Conservation (phyloP, 2,797 vertebrate species). For the Melanotaenia trifasciata region DNA sequence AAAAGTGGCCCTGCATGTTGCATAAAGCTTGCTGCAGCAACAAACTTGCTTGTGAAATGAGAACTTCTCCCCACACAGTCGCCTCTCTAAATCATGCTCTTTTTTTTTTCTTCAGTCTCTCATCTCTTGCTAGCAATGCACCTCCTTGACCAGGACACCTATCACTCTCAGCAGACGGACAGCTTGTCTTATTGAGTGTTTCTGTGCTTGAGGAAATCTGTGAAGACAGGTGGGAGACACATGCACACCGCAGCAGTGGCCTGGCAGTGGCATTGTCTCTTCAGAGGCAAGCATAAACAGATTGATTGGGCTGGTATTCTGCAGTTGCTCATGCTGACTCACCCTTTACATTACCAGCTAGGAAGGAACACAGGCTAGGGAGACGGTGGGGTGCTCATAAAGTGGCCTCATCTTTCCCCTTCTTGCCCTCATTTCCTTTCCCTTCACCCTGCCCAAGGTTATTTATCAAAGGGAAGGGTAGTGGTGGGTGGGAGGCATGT, state of each 20-base stretch:
- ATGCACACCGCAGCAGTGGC: slow-evolving; percentile 33
- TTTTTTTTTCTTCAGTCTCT: slow-evolving; percentile 8
- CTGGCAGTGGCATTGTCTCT: slow-evolving; percentile 55
- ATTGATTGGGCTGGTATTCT: slow-evolving; percentile 63
- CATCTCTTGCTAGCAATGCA: slow-evolving; percentile 10
- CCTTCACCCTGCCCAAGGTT: slow-evolving; percentile 62
- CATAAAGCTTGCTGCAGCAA: slow-evolving; percentile 34
- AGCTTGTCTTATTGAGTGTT: slow-evolving; percentile 23
- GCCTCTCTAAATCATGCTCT: slow-evolving; percentile 3
- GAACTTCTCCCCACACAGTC: slow-evolving; percentile 10
- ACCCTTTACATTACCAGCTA: slow-evolving; percentile 62
- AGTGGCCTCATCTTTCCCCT: slow-evolving; percentile 30
- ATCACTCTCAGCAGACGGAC: slow-evolving; percentile 51
- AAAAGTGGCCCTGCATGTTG: slow-evolving; percentile 15
- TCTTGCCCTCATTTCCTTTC: slow-evolving; percentile 26
- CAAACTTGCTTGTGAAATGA: slow-evolving; percentile 12
- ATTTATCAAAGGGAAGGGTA: slow-evolving; percentile 36
- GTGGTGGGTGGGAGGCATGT: slow-evolving; percentile 24
- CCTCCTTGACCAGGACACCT: slow-evolving; percentile 47
- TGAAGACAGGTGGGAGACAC: slow-evolving; percentile 33
- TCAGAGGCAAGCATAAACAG: slow-evolving; percentile 63
- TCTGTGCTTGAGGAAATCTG: slow-evolving; percentile 16
- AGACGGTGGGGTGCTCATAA: slow-evolving; percentile 36
- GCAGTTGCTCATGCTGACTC: slow-evolving; percentile 80
- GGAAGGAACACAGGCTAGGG: slow-evolving; percentile 42